Base-by-base conservation (phyloP, 2,888 invertebrate genomes). In the Trachelus iudaicus region DNA sequence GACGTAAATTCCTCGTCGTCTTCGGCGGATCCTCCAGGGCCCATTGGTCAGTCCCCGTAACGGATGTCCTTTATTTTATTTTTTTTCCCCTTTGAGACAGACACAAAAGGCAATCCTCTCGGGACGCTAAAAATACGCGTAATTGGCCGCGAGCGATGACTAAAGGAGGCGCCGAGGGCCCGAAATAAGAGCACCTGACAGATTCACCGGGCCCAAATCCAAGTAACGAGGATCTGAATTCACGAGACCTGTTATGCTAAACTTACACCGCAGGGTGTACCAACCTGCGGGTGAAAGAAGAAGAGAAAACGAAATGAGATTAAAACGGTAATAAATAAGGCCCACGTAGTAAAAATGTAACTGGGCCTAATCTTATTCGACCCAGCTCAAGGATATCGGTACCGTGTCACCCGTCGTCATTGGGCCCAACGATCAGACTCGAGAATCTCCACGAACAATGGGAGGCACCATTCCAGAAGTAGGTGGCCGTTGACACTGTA, bases 81-180 rank as follows among this genome's bases (percentile, higher is more conserved):
- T 15, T 33, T 35, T 33, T 35, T 11, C 1, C 4, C 23, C 13
- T 37, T 3, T 3, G 68, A 37, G 37, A 56, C 35, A 30, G 79
- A 75, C 74, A 73, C 77, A 68, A 77, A 75, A 75, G 69, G 78
- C 74, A 80, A 78, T 79, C 79, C 75, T 13, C 77, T 13, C 34
- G 35, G 74, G 69, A 69, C 80, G 73, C 73, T 56, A 78, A 78
- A 80, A 76, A 80, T 78, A 73, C 76, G 35, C 31, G 69, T 80
- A 76, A 78, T 76, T 78, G 80, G 76, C 75, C 78, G 69, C 13
- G 69, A 69, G 69, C 31, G 31, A 69, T 30, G 30, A 30, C 31
- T 33, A 69, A 69, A 33, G 69, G 69, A 69, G 30, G 4, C 69
- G 30, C 56, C 31, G 73, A n/a, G 73, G 75, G 40, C 34, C 79